Conservation (phyloP, 2,113 vertebrate genomes). For the Plecturocebus donacophilus region DNA sequence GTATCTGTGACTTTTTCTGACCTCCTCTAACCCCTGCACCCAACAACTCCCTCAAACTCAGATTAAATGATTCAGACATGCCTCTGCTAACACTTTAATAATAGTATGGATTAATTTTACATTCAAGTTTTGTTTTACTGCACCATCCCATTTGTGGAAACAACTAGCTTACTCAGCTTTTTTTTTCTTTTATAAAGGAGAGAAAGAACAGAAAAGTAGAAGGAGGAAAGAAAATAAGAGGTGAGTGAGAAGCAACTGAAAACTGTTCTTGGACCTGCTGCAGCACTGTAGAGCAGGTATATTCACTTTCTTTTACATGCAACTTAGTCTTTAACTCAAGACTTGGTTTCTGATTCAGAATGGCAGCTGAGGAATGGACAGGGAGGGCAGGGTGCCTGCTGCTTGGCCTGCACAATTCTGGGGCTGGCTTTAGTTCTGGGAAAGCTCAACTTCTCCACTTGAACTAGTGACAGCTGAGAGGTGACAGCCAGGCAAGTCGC, state of each 20-base stretch:
- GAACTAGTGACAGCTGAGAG: neutral
- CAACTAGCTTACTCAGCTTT: neutral
- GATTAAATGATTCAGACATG: neutral
- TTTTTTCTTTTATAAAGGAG: neutral
- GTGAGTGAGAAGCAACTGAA: neutral
- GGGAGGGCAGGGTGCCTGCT: neutral
- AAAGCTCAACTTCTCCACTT: neutral
- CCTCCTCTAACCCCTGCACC: neutral
- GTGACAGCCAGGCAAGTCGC: neutral
- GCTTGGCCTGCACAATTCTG: neutral
- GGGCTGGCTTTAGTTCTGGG: neutral
- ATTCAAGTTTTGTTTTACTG: neutral
- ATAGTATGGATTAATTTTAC: neutral
- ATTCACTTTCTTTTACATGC: neutral
- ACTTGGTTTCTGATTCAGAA: neutral
- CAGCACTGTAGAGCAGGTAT: neutral
- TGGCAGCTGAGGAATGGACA: neutral
- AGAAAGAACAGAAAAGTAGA: neutral
- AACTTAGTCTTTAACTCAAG: neutral
- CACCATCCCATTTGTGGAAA: neutral
- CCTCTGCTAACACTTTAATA: neutral
- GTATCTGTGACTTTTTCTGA: neutral
- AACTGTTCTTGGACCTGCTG: neutral
- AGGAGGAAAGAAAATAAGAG: neutral
- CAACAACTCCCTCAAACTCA: neutral